A percentile compares a stretch with the other conserved stretches of the same genome.
phyloP scores from a whole-genome alignment of 2,797 vertebrate species.

The Poeciliopsis infans region DNA sequence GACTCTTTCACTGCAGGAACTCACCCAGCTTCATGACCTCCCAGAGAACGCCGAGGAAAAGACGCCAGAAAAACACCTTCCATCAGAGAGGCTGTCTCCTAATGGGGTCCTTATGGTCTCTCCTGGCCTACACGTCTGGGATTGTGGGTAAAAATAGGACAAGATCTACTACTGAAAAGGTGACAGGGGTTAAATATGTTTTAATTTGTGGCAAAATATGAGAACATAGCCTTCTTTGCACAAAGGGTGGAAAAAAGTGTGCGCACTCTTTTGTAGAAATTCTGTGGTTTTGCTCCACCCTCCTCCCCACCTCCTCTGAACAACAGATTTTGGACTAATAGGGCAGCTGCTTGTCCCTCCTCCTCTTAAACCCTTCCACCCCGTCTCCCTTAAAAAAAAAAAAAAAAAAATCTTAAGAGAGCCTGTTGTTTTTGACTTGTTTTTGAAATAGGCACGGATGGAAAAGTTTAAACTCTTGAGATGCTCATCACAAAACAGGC shows the following conservation, averaged over 20 bases:
- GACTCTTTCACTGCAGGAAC: conserved; percentile 66
- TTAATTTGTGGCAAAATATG: conserved; percentile 46
- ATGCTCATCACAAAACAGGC: conserved; percentile 21
- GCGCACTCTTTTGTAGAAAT: conserved; percentile 64
- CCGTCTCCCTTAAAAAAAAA: conserved; percentile 47
- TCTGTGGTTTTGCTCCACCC: conserved; percentile 68
- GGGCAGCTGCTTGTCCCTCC: conserved; percentile 74
- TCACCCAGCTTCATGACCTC: conserved; percentile 68
- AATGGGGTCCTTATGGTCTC: conserved; percentile 53
- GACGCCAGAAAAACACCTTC: conserved; percentile 53
- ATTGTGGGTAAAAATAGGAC: conserved; percentile 55
- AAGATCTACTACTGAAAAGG: conserved; percentile 26
- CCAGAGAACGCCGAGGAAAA: conserved; percentile 48
- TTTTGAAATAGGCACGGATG: conserved; percentile 52
- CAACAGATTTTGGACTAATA: conserved; percentile 78
- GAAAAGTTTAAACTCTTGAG: conserved; percentile 55
- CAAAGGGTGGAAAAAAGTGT: conserved; percentile 47
- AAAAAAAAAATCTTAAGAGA: conserved; percentile 48
- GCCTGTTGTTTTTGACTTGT: conserved; percentile 71
- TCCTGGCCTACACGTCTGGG: conserved; percentile 36
- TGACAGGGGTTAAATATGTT: conserved; percentile 51
- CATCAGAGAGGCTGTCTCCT: conserved; percentile 57
- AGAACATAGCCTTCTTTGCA: conserved; percentile 34
- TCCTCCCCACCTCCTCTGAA: conserved; percentile 64
- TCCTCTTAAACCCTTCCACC: conserved; percentile 55